These are phyloP conservation scores for Ephialtes manifestator DNA, from an alignment of 2,888 invertebrate species.

Conservation along the genomic window DNA sequence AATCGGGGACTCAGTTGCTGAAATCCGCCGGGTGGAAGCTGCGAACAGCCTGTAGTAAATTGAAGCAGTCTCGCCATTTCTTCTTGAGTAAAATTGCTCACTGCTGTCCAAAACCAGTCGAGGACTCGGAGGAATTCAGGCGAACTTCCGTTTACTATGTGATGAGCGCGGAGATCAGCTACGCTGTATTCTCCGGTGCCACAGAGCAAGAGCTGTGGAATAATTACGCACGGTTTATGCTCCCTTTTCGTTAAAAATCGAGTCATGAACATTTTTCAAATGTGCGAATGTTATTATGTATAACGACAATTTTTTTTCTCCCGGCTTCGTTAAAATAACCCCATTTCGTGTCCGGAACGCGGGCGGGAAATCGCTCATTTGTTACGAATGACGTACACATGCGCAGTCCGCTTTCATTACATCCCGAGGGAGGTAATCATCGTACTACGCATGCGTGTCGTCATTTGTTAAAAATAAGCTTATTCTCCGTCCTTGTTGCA, in stretches of 20 bases:
- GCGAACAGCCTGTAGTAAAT: conserved; percentile 97
- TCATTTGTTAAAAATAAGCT: too few species aligned
- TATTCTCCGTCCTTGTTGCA: too few species aligned
- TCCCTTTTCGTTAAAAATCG: conserved; percentile 9
- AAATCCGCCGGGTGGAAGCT: conserved; percentile 96
- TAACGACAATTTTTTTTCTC: too few species aligned
- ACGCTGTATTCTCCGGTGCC: conserved; percentile 97
- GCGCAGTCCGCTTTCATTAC: too few species aligned
- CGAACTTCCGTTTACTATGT: conserved; percentile 93
- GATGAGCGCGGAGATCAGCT: conserved; percentile 95
- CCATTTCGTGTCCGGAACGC: too few species aligned
- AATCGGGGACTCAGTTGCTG: conserved; percentile 96
- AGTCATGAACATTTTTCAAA: too few species aligned
- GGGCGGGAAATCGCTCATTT: too few species aligned
- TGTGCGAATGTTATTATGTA: too few species aligned
- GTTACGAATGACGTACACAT: too few species aligned
- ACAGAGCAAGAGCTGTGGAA: conserved; percentile 93
- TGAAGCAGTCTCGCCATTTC: conserved; percentile 97
- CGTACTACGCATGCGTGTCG: too few species aligned
- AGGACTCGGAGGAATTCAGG: conserved; percentile 94
- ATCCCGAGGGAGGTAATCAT: too few species aligned
- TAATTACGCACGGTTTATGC: not conserved
- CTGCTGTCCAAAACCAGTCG: conserved; percentile 96
- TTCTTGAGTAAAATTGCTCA: conserved; percentile 95
- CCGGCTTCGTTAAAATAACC: too few species aligned